Evolutionary conservation across 23 tunicate genomes (phyloP).

Genomic region (Styela plicata): DNA sequence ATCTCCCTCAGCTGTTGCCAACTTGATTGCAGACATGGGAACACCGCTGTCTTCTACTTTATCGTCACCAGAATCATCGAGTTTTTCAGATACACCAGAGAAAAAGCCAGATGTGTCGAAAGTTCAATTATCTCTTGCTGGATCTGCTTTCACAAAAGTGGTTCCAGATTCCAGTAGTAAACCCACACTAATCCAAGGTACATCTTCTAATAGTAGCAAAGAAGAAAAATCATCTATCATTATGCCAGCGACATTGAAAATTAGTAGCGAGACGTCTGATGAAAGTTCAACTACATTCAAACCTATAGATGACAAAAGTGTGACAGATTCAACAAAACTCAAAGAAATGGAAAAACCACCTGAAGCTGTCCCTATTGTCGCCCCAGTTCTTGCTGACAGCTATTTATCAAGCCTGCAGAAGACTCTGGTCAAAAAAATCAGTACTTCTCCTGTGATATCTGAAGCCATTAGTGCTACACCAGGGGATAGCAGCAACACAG

Average conservation of each 20-base stretch:
- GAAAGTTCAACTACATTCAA: constrained; percentile 1
- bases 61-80: constrained; percentile 8
- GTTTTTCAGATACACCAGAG: constrained; percentile 11
- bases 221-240: background rate
- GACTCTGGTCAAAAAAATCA: background rate
- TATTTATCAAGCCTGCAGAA: background rate
- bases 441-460: background rate
- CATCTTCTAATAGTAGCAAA: background rate
- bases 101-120: background rate
- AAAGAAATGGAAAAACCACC: background rate
- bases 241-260: background rate
- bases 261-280: background rate
- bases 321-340: background rate
- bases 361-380: background rate
- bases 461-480: background rate
- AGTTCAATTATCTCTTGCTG: background rate
- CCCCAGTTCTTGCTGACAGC: constrained; percentile 4
- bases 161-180: constrained; percentile 5
- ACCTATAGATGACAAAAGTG: constrained; percentile 3
- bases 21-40: background rate
- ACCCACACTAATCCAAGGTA: background rate
- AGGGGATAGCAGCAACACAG: background rate
- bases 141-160: constrained; percentile 27
- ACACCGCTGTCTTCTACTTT: constrained; percentile 5
- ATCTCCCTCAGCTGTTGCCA: constrained; percentile 4